phyloP scores from a whole-genome alignment of 2,888 invertebrate genomes.

The Cylloceria caligata region DNA sequence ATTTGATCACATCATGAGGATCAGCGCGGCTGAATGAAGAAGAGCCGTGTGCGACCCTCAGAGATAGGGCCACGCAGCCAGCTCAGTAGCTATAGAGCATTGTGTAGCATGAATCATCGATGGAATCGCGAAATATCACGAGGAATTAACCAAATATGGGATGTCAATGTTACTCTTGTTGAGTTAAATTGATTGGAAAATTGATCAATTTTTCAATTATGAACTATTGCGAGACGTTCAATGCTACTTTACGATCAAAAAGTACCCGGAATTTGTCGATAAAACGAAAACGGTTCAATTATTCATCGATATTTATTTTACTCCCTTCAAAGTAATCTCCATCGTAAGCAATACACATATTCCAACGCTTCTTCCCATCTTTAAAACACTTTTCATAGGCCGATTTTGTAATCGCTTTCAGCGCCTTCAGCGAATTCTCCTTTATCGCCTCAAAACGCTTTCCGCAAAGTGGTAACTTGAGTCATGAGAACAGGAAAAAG shows the following conservation, averaged over 20 bases:
- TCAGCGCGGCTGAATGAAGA: background rate
- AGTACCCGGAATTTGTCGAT: too few species aligned
- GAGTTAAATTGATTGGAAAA: slow-evolving; percentile 32
- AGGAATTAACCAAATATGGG: slow-evolving; percentile 16
- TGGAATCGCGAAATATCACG: slow-evolving; percentile 4
- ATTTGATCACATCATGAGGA: slow-evolving; percentile 17
- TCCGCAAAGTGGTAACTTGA: too few species aligned
- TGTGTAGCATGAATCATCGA: background rate
- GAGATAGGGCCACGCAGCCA: background rate
- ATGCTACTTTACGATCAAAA: background rate
- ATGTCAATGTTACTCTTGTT: slow-evolving; percentile 17
- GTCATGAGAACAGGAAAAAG: too few species aligned
- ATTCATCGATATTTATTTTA: too few species aligned
- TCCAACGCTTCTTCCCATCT: too few species aligned
- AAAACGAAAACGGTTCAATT: too few species aligned
- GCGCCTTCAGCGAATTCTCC: too few species aligned
- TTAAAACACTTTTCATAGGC: too few species aligned
- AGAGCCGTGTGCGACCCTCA: background rate
- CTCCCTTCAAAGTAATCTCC: too few species aligned
- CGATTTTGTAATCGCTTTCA: too few species aligned
- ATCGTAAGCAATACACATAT: too few species aligned
- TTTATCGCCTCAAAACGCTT: too few species aligned
- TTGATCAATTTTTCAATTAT: slow-evolving; percentile 30
- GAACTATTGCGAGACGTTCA: slow-evolving; percentile 1
- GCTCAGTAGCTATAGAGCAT: background rate